Percentiles rank a stretch among this genome's conserved stretches.
Evolutionary conservation across 2,888 invertebrate species (phyloP).

Genomic region (Xanthia icteritia): DNA sequence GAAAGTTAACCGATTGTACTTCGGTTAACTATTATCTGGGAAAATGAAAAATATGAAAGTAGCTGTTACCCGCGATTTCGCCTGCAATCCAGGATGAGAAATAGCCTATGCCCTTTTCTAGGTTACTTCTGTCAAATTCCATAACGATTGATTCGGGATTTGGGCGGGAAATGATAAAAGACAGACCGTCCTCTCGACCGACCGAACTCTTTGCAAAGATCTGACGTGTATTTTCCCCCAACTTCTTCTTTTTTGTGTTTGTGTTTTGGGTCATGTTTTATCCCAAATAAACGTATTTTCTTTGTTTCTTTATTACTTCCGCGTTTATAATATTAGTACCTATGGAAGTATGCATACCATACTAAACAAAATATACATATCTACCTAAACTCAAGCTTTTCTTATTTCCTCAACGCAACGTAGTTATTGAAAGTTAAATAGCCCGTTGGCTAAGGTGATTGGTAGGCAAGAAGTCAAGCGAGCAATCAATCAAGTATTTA

Average conservation of each 20-base stretch:
- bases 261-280: not conserved
- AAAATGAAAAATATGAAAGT: not conserved
- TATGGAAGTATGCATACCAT: not conserved
- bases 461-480: not conserved
- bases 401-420: not conserved
- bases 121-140: not conserved
- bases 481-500: constrained; percentile 25
- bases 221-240: not conserved
- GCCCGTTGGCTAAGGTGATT: not conserved
- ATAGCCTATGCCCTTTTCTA: not conserved
- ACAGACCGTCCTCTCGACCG: not conserved
- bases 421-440: not conserved
- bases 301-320: not conserved
- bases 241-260: not conserved
- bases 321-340: not conserved
- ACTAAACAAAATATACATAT: not conserved
- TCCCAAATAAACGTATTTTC: too few species aligned
- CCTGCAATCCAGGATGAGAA: not conserved
- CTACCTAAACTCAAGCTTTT: too few species aligned
- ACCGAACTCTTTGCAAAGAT: not conserved
- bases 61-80: not conserved
- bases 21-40: not conserved
- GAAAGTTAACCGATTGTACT: not conserved
- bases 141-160: not conserved
- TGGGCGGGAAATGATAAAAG: not conserved